Conservation (phyloP, 2,113 vertebrate species). For the Andinoacara biseriatus region DNA sequence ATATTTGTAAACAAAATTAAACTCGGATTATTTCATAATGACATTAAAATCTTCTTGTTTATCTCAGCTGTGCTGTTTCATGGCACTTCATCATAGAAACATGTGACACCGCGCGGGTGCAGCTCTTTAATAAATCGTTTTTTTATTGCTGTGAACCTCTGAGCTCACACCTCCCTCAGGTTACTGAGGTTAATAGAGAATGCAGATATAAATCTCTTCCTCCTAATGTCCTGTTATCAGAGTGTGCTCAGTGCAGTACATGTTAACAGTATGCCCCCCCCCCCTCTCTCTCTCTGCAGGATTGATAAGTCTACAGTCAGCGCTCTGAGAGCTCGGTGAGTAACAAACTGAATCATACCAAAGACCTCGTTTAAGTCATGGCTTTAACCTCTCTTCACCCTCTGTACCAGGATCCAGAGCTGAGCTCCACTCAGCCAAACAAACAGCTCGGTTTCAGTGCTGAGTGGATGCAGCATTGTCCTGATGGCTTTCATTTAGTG, state of each 20-base stretch:
- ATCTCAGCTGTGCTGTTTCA: background rate
- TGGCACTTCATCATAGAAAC: background rate
- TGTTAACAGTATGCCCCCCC: background rate
- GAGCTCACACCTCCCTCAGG: slow-evolving; percentile 25
- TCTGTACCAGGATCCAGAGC: background rate
- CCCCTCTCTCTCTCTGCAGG: slow-evolving; percentile 60
- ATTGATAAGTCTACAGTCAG: slow-evolving; percentile 78
- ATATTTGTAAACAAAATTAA: background rate
- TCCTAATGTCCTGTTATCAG: slow-evolving; percentile 22
- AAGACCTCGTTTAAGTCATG: background rate
- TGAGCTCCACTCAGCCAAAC: background rate
- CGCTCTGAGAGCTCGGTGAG: slow-evolving; percentile 77
- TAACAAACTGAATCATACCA: slow-evolving; percentile 18
- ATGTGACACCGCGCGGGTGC: slow-evolving; percentile 9
- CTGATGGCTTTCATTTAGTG: background rate
- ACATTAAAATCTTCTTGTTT: background rate
- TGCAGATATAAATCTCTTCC: slow-evolving; percentile 26
- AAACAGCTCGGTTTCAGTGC: too few species aligned
- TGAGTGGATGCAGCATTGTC: background rate
- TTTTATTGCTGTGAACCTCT: slow-evolving; percentile 49
- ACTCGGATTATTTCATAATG: background rate
- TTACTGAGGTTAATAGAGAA: slow-evolving; percentile 56
- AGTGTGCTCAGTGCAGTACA: background rate
- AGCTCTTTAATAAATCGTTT: slow-evolving; percentile 41
- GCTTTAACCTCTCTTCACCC: background rate